These are phyloP conservation scores for Cyaniris semiargus DNA, from an alignment of 2,888 invertebrate species.

Conservation along the genomic window DNA sequence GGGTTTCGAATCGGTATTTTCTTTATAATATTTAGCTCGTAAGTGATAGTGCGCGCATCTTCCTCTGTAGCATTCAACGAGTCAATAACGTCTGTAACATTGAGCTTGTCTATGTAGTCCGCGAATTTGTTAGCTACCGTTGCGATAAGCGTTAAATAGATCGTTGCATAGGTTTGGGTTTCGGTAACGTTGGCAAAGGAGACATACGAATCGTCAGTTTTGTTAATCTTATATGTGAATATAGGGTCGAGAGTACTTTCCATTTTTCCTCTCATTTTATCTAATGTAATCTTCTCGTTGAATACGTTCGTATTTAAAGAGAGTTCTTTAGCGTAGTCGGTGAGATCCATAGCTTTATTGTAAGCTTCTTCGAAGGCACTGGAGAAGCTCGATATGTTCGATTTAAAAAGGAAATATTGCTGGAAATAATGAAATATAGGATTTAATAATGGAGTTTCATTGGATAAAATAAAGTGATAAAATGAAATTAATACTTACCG, in stretches of 20 bases:
- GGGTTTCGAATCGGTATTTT: constrained; percentile 62
- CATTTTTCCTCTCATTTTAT: constrained; percentile 55
- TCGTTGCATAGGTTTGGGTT: constrained; percentile 55
- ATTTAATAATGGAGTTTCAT: neutral
- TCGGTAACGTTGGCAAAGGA: constrained; percentile 58
- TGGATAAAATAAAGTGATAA: neutral
- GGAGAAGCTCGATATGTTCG: constrained; percentile 54
- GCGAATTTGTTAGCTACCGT: constrained; percentile 59
- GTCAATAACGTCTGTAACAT: constrained; percentile 36
- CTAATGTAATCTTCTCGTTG: constrained; percentile 50
- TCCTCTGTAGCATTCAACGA: constrained; percentile 45
- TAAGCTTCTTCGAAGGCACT: constrained; percentile 62
- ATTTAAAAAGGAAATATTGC: constrained; percentile 69
- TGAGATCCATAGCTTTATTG: constrained; percentile 51
- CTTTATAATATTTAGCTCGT: constrained; percentile 52
- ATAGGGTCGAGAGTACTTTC: constrained; percentile 53
- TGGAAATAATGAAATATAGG: constrained; percentile 48
- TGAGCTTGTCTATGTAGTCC: constrained; percentile 48
- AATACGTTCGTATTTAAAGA: constrained; percentile 51
- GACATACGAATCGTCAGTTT: constrained; percentile 52
- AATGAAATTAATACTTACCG: constrained; percentile 56
- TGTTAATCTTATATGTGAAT: constrained; percentile 56
- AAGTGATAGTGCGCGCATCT: constrained; percentile 47
- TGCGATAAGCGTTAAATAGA: constrained; percentile 63
- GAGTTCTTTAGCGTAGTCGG: constrained; percentile 49